Percentiles rank a stretch among this genome's conserved stretches.
Evolutionary conservation across 2,113 vertebrate species (phyloP).

Genomic region (Rafetus swinhoei): DNA sequence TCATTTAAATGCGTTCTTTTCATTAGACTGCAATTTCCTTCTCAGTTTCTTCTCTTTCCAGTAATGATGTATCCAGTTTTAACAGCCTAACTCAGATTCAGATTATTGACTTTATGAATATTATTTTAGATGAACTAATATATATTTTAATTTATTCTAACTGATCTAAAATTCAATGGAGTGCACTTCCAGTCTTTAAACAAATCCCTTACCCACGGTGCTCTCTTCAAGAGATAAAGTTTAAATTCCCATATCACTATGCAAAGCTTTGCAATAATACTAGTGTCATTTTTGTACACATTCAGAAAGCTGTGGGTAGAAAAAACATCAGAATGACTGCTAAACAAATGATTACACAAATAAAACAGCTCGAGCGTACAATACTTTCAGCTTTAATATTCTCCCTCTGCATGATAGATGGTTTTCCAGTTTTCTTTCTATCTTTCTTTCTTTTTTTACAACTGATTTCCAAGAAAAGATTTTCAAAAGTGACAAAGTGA

Average conservation of each 20-base stretch:
- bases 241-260: not conserved
- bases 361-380: not conserved
- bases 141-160: not conserved
- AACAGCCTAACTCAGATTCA: not conserved
- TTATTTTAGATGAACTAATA: not conserved
- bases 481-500: not conserved
- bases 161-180: not conserved
- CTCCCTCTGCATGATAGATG: not conserved
- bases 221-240: not conserved
- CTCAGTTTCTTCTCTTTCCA: conserved; percentile 2
- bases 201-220: not conserved
- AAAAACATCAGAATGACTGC: not conserved
- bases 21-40: not conserved
- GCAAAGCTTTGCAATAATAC: conserved; percentile 20
- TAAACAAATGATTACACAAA: conserved; percentile 46
- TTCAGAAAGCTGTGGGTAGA: conserved; percentile 30
- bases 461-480: not conserved
- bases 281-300: not conserved
- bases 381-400: conserved; percentile 3
- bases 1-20: not conserved
- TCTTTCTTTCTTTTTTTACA: not conserved
- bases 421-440: conserved; percentile 34
- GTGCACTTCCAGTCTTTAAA: not conserved
- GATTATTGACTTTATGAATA: not conserved
- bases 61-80: not conserved